Base-by-base conservation (phyloP, 2,797 vertebrate genomes). In the Bryconaethiops microstoma region DNA sequence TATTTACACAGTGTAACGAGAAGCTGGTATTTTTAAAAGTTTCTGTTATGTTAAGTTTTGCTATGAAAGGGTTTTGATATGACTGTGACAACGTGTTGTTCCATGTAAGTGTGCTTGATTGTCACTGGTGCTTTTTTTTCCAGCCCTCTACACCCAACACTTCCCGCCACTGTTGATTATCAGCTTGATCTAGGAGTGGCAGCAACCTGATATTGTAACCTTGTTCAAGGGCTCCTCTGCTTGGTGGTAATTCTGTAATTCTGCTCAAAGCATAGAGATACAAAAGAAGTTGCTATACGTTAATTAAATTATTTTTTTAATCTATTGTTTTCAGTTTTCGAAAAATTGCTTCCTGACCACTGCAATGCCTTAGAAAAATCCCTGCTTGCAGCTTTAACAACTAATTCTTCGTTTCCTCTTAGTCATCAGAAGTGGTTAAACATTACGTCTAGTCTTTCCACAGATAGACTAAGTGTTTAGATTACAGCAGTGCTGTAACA, bases 141-240 rank as follows among this genome's bases (percentile, higher is more conserved):
- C 23, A 64, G 12, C 23, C 14, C 62, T 14, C 14, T 39, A 5
- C 5, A 35, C 16, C 14, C 14, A 1, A 4, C 17, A 29, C 5
- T 7, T 40, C 40, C 17, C 1, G 7, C 40, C 35, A 19, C 13
- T 16, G 16, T 16, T 65, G 35, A 9, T 65, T 40, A 40, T 17
- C 63, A 40, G 63, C 63, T 40, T 65, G 29, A 65, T 65, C 16
- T 19, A 65, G 35, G 63, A 65, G 40, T 65, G 63, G 16, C 60
- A 63, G 60, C 25, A 63, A 25, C 25, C 21, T 5, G 25, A 10
- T 62, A 62, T 4, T 9, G 5, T 35, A 1, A 13, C 60, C 25
- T 29, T 29, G 60, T 63, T 63, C 4, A 5, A 16, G 25, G 13
- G 25, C 25, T 16, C 13, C 60, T 29, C 14, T 14, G 16, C 25